These are phyloP conservation scores for Chrysomela aeneicollis DNA, from an alignment of 2,888 invertebrate species.

Conservation along the genomic window DNA sequence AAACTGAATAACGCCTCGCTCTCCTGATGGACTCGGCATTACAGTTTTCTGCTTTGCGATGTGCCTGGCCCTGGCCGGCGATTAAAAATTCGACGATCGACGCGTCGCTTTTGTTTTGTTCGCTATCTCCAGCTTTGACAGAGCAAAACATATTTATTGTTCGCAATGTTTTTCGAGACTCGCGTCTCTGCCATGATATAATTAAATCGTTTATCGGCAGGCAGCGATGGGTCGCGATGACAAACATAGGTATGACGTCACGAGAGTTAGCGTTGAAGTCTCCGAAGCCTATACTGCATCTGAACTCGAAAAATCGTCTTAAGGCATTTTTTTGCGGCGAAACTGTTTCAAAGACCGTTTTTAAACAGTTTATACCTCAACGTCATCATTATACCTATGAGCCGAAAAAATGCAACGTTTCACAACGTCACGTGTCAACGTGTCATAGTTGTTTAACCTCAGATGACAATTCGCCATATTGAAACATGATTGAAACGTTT, in stretches of 20 bases:
- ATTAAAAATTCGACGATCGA: slow-evolving; percentile 30
- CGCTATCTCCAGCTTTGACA: slow-evolving; percentile 25
- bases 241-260: slow-evolving; percentile 31
- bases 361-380: no score
- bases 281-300: not conserved
- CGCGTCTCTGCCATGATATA: not conserved
- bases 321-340: no score
- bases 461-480: no score
- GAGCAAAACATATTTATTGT: slow-evolving; percentile 34
- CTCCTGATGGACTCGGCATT: slow-evolving; percentile 39
- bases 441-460: no score
- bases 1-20: slow-evolving; percentile 48
- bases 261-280: slow-evolving; percentile 16
- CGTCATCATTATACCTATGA: no score
- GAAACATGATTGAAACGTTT: no score
- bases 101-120: slow-evolving; percentile 22
- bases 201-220: slow-evolving; percentile 7
- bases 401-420: no score
- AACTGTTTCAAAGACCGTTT: no score
- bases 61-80: slow-evolving; percentile 22
- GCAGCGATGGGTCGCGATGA: slow-evolving; percentile 8
- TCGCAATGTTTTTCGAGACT: slow-evolving; percentile 30
- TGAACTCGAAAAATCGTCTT: not conserved
- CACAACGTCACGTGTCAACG: no score
- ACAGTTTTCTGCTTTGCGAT: slow-evolving; percentile 41